phyloP scores from a whole-genome alignment of 1,140 invertebrate genomes.

The Ectropis grisescens region DNA sequence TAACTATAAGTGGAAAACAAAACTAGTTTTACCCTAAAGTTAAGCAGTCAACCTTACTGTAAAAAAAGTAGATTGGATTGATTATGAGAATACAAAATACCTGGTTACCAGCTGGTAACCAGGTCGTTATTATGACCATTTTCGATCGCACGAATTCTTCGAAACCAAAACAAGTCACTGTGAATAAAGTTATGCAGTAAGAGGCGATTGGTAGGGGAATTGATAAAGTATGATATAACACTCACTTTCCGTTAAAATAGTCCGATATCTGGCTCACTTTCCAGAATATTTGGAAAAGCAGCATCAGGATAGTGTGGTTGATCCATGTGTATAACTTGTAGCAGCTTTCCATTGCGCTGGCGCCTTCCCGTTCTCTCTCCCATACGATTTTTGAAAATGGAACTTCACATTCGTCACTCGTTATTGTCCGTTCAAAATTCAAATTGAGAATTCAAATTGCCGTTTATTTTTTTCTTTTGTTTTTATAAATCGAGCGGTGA shows the following conservation, averaged over 20 bases:
- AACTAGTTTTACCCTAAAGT: too few species aligned
- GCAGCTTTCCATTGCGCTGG: slow-evolving; percentile 52
- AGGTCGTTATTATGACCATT: too few species aligned
- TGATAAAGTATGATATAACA: slow-evolving; percentile 7
- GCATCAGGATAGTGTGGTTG: slow-evolving; percentile 54
- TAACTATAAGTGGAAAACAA: too few species aligned
- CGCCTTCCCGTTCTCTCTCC: slow-evolving; percentile 27
- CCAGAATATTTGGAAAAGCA: slow-evolving; percentile 59
- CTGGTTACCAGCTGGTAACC: too few species aligned
- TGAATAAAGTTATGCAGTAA: too few species aligned
- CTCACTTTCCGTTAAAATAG: slow-evolving; percentile 58
- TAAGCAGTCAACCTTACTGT: too few species aligned
- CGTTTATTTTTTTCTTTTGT: slow-evolving; percentile 18
- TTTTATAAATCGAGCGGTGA: too few species aligned
- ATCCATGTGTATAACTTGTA: slow-evolving; percentile 60
- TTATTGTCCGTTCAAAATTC: background rate
- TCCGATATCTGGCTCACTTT: slow-evolving; percentile 61
- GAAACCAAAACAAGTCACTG: too few species aligned
- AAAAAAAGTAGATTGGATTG: too few species aligned
- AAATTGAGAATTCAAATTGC: background rate
- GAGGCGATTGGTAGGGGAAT: too few species aligned
- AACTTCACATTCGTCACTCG: slow-evolving; percentile 54
- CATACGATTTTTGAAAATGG: slow-evolving; percentile 39
- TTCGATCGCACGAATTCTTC: too few species aligned
- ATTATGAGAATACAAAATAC: too few species aligned